Conservation (phyloP, 2,113 vertebrate species). For the Pollimyrus isidori region DNA sequence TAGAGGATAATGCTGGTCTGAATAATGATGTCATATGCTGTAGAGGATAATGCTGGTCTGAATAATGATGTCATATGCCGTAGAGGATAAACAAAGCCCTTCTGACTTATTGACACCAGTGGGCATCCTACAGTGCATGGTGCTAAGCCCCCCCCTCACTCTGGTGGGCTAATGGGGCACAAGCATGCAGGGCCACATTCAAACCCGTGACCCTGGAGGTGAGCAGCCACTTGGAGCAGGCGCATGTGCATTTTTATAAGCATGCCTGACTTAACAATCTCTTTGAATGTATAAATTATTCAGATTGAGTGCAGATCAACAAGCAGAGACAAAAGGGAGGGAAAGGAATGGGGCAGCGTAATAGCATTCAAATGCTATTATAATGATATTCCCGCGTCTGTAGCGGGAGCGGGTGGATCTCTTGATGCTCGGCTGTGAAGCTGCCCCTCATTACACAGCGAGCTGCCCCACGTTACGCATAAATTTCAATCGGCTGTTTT, state of each 20-base stretch:
- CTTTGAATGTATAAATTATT: constrained; percentile 8
- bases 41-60: too few relatives aligned
- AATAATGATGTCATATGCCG: neutral
- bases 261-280: neutral
- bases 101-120: neutral
- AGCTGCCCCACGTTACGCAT: neutral
- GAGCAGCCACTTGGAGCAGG: neutral
- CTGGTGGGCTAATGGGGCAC: neutral
- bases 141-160: neutral
- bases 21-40: too few relatives aligned
- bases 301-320: constrained; percentile 2
- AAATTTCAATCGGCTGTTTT: neutral
- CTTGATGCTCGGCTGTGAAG: neutral
- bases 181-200: neutral
- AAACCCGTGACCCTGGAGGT: neutral
- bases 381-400: neutral
- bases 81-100: neutral
- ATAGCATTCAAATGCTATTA: neutral
- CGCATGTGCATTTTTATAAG: neutral
- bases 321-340: neutral
- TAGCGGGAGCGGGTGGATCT: neutral
- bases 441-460: neutral
- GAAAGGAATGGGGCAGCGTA: neutral
- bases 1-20: too few relatives aligned
- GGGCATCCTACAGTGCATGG: neutral